Percentiles rank a stretch among this genome's conserved stretches.
phyloP scores from a whole-genome alignment of 2,113 vertebrate species.

The Nanorana parkeri region DNA sequence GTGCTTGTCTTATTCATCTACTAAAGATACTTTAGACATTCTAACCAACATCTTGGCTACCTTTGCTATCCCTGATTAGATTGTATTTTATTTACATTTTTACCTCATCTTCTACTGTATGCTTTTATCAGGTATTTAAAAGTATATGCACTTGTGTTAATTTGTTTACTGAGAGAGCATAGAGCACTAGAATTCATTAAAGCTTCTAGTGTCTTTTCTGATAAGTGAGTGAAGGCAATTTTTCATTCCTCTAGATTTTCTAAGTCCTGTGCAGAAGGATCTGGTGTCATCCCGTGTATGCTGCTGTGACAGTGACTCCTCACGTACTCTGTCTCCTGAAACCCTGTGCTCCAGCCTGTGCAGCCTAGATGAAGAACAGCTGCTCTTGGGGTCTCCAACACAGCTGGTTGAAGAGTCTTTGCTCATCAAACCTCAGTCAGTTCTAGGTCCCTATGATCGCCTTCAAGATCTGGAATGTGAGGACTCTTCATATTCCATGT shows the following conservation, averaged over 20 bases:
- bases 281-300: slow-evolving; percentile 77
- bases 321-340: slow-evolving; percentile 88
- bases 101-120: no score
- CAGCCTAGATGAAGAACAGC: slow-evolving; percentile 89
- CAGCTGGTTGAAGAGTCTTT: slow-evolving; percentile 85
- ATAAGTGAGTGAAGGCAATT: slow-evolving; percentile 62
- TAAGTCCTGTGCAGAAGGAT: slow-evolving; percentile 84
- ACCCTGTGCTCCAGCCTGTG: slow-evolving; percentile 94
- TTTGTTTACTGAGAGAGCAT: no score
- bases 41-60: no score
- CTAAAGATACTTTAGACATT: no score
- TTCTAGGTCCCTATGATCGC: slow-evolving; percentile 84
- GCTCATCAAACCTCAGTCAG: slow-evolving; percentile 80
- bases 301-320: slow-evolving; percentile 87
- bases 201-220: neutral
- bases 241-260: slow-evolving; percentile 82
- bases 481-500: slow-evolving; percentile 85
- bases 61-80: no score
- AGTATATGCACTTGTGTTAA: no score
- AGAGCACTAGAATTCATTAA: no score
- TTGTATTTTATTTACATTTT: no score
- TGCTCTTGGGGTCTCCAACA: slow-evolving; percentile 80
- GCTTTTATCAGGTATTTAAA: no score
- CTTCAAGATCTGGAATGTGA: slow-evolving; percentile 80
- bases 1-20: no score